A percentile compares a stretch with the other conserved stretches of the same genome.
Conservation (phyloP, 2,113 vertebrate genomes). For the Sinosuthora webbiana region DNA sequence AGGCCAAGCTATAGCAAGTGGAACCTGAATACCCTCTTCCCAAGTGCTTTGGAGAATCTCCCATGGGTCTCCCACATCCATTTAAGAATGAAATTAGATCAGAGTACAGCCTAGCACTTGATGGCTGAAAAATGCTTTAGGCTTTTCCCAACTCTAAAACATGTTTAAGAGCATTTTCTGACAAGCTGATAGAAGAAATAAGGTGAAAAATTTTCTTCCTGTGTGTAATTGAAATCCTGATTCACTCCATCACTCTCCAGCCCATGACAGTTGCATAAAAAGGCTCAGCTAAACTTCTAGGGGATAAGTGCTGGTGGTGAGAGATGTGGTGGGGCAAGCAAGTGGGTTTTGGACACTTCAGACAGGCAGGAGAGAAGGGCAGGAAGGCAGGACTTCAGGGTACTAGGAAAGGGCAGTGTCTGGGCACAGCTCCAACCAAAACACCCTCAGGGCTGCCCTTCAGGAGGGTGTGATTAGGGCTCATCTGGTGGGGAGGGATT, state of each 20-base stretch:
- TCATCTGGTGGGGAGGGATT: rapidly evolving
- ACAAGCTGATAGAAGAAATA: background rate
- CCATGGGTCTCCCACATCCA: rapidly evolving
- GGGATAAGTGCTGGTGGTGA: background rate
- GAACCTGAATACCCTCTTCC: rapidly evolving
- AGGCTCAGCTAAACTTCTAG: background rate
- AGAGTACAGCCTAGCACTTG: rapidly evolving
- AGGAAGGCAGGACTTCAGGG: background rate
- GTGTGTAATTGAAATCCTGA: background rate
- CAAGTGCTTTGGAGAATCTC: background rate
- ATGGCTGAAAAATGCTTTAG: background rate
- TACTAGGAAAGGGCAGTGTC: background rate
- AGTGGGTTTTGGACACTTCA: background rate
- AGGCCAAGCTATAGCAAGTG: background rate
- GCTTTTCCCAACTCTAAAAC: background rate
- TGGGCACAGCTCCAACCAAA: background rate
- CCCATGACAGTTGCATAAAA: rapidly evolving
- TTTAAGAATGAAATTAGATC: background rate
- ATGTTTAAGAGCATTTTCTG: background rate
- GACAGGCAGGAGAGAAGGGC: background rate
- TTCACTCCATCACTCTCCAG: background rate
- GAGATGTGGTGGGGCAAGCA: rapidly evolving
- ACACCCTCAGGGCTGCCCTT: background rate
- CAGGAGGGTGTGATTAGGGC: rapidly evolving
- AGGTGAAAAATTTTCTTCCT: background rate